phyloP scores from a whole-genome alignment of 64 coral and sea anemone genomes.

The Exaiptasia diaphana region DNA sequence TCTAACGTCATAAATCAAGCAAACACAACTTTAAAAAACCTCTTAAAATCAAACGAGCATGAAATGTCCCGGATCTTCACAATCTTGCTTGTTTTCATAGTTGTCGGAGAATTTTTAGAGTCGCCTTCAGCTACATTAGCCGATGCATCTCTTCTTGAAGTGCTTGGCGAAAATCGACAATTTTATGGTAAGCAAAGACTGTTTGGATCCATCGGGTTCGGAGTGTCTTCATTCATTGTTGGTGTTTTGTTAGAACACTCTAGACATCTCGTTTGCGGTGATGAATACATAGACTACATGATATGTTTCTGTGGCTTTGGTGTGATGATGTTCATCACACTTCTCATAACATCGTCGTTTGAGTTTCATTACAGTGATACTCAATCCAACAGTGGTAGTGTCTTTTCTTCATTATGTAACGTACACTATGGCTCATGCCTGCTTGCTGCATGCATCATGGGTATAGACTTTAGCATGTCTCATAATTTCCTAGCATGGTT shows the following conservation, averaged over 20 bases:
- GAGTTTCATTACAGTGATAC: conserved; percentile 79
- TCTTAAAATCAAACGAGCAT: conserved; percentile 79
- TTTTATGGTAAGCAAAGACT: conserved; percentile 97
- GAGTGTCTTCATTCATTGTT: conserved; percentile 88
- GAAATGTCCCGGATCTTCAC: conserved; percentile 87
- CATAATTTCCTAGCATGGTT: conserved; percentile 98
- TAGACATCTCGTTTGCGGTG: conserved; percentile 70
- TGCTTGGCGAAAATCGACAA: conserved; percentile 86
- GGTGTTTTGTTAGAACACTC: conserved; percentile 84
- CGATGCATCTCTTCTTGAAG: conserved; percentile 87
- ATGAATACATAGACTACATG: conserved; percentile 89
- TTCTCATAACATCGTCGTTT: conserved; percentile 82
- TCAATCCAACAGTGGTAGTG: conserved; percentile 17
- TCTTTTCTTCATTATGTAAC: conserved; percentile 67
- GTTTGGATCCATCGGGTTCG: conserved; percentile 95
- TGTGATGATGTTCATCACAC: conserved; percentile 66
- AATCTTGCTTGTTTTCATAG: conserved; percentile 83
- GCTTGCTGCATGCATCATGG: conserved; percentile 89
- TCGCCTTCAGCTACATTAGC: conserved; percentile 82
- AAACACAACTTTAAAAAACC: conserved; percentile 68
- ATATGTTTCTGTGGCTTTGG: conserved; percentile 92
- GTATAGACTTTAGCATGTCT: conserved; percentile 81
- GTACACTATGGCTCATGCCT: conserved; percentile 90
- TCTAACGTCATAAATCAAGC: background rate
- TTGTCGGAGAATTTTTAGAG: conserved; percentile 96